phyloP scores from a whole-genome alignment of 2,888 invertebrate genomes.

The Thymelicus lineola region DNA sequence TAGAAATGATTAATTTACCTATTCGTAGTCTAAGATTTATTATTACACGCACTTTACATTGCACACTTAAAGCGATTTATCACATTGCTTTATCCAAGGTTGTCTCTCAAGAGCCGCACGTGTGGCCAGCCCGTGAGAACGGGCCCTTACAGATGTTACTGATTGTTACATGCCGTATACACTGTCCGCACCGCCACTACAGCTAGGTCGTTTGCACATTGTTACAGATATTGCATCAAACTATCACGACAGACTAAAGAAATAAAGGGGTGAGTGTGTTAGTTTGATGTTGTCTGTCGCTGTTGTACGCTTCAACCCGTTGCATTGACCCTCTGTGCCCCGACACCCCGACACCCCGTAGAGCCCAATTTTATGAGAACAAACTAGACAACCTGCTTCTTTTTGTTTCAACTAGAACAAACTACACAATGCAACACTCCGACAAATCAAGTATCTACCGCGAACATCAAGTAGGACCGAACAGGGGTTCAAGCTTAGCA shows the following conservation, averaged over 20 bases:
- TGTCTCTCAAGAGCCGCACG: neutral
- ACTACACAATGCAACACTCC: neutral
- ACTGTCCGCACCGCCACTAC: slow-evolving; percentile 38
- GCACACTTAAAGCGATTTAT: neutral
- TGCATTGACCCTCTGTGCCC: neutral
- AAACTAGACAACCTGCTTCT: slow-evolving; percentile 1
- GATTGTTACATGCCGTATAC: neutral
- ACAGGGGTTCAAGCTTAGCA: too few species aligned
- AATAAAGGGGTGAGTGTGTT: slow-evolving; percentile 73
- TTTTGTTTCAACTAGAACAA: neutral
- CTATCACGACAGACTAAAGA: slow-evolving; percentile 68
- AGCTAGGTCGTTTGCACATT: slow-evolving; percentile 59
- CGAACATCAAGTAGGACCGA: too few species aligned
- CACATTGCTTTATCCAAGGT: neutral
- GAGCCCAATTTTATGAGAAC: neutral
- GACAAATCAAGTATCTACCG: too few species aligned
- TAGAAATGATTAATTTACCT: too few species aligned
- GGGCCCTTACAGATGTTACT: neutral
- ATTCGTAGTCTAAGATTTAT: too few species aligned
- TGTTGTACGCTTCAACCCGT: slow-evolving; percentile 36
- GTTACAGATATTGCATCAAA: slow-evolving; percentile 71
- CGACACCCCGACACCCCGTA: neutral
- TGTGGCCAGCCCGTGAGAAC: neutral
- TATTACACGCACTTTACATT: neutral
- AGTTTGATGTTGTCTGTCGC: slow-evolving; percentile 59